Percentiles rank a stretch among this genome's conserved stretches.
Conservation (phyloP, 2,113 vertebrate genomes). For the Orcinus orca region DNA sequence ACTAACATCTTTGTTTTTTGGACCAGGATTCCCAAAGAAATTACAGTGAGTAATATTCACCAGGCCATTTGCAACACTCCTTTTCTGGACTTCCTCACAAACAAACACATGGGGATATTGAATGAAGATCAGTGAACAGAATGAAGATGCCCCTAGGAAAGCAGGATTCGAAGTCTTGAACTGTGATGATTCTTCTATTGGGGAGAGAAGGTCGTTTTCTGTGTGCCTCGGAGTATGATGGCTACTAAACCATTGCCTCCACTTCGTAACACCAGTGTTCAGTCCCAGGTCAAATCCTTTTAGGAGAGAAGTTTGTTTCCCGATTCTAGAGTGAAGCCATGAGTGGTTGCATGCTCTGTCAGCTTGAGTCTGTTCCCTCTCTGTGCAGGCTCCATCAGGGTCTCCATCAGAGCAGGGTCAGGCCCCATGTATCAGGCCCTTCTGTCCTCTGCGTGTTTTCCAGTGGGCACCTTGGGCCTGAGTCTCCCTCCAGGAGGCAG, state of each 20-base stretch:
- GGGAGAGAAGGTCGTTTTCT: conserved; percentile 48
- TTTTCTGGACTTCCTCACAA: conserved; percentile 97
- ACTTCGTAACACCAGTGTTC: conserved; percentile 64
- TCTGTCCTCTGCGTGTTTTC: not conserved
- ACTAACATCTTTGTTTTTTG: conserved; percentile 68
- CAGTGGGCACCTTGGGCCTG: not conserved
- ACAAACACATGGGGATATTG: conserved; percentile 93
- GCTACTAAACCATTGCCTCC: conserved; percentile 70
- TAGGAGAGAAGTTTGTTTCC: conserved; percentile 53
- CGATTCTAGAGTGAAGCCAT: conserved; percentile 64
- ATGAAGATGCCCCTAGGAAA: conserved; percentile 51
- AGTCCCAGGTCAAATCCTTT: conserved; percentile 63
- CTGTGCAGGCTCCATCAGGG: conserved; percentile 1
- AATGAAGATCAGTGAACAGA: conserved; percentile 81
- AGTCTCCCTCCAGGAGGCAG: not conserved
- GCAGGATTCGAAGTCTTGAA: conserved; percentile 49
- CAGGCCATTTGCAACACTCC: conserved; percentile 94
- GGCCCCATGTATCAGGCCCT: not conserved
- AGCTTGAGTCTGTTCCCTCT: conserved; percentile 37
- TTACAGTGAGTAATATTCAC: conserved; percentile 95
- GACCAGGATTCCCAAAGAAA: conserved; percentile 93
- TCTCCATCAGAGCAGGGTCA: not conserved
- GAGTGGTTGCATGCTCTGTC: conserved; percentile 66
- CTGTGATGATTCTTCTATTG: conserved; percentile 60
- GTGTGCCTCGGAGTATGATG: conserved; percentile 26